Conservation (phyloP, 2,888 invertebrate species). For the Apamea crenata region DNA sequence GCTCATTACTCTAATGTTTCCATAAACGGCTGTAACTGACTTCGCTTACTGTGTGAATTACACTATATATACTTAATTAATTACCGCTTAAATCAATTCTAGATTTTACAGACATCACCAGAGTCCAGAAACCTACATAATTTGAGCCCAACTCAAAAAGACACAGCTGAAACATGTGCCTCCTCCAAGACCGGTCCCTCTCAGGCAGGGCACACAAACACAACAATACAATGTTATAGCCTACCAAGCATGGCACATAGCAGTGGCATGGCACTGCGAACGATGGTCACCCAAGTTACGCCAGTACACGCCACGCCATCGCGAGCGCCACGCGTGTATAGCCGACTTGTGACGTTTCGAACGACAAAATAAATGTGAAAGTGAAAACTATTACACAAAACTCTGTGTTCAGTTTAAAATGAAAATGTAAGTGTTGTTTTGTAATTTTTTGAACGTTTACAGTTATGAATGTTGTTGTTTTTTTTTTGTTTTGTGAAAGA, state of each 20-base stretch:
- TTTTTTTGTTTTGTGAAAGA: constrained; percentile 3
- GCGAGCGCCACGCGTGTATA: constrained; percentile 3
- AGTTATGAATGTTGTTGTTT: neutral
- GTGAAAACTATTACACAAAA: constrained; percentile 21
- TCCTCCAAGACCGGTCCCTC: constrained; percentile 2
- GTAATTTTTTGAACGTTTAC: neutral
- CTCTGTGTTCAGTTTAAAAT: neutral
- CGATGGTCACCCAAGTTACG: neutral
- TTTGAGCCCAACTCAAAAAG: neutral
- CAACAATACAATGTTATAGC: neutral
- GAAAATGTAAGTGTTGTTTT: constrained; percentile 39
- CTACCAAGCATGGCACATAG: constrained; percentile 7
- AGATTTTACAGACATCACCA: neutral
- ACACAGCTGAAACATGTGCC: neutral
- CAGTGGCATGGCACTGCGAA: neutral
- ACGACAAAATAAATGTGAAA: constrained; percentile 26
- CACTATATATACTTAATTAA: no score
- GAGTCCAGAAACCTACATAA: neutral
- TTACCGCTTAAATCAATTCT: no score
- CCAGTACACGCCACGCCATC: constrained; percentile 30
- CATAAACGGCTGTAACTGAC: no score
- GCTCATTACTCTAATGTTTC: no score
- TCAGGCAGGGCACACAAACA: neutral
- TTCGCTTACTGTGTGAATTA: no score
- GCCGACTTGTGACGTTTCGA: neutral